Evolutionary conservation across 2,797 vertebrate genomes (phyloP), one percentile per base, ranked within the genome.

Genomic region (Melanogrammus aeglefinus): DNA sequence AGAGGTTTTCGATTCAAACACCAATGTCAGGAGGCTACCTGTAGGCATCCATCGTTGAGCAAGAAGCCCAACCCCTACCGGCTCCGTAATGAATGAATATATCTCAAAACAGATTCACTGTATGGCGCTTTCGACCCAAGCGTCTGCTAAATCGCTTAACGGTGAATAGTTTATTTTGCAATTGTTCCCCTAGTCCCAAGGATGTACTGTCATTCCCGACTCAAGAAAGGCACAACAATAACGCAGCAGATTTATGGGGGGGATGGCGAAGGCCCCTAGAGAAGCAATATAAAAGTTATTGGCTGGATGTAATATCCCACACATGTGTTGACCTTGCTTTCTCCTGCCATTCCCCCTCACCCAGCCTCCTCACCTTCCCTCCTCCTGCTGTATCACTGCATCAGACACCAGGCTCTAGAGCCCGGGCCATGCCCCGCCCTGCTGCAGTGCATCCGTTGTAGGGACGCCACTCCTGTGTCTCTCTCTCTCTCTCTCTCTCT

Each of bases 201-300:
- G 57, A 63, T 24, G 57, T 24, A 24, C n/a, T 36, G 75, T 77
- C 33, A 79, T 29, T 33, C 76, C 74, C 74, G 72, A 87, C 87
- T 90, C 85, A 86, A 78, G 83, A 87, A 85, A 80, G 82, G 88
- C 84, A 9, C 57, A 24, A 90, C 82, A 86, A 88, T 85, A 89
- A 85, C 86, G 81, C 88, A 85, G 87, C 73, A 87, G 85, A 92
- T 93, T 93, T 89, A 93, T 92, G 85, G 86, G 84, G 31, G 88
- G 85, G 81, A 79, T 81, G 80, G 70, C 79, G 83, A 85, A 89
- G 86, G 88, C 88, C 84, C 91, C 83, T 7, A 74, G 47, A 91
- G 90, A 94, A 92, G 93, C 93, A 94, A 93, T 94, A 94, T 92
- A 92, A 85, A 86, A 91, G 88, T 92, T 93, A 93, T 94, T 92